These are phyloP conservation scores for Steinernema scapterisci DNA, from an alignment of 2,888 invertebrate species.

Conservation along the genomic window DNA sequence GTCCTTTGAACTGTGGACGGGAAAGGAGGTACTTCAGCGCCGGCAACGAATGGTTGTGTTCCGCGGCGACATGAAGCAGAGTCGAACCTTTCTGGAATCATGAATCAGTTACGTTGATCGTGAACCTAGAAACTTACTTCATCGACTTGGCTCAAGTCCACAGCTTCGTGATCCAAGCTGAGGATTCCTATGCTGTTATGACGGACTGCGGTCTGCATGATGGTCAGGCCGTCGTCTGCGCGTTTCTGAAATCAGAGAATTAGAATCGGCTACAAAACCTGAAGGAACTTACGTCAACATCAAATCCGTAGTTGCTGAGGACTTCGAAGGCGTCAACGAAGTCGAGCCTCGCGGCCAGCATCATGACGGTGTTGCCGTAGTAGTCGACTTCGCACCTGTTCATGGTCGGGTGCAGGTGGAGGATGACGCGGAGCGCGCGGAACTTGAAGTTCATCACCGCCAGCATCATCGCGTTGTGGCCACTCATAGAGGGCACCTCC, in stretches of 20 bases:
- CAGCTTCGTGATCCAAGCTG: neutral
- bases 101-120: neutral
- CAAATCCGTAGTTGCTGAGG: neutral
- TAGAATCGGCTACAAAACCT: neutral
- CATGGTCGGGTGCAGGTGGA: neutral
- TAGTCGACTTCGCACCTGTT: slow-evolving; percentile 8
- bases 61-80: neutral
- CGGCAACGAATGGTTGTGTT: neutral
- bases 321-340: neutral
- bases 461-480: neutral
- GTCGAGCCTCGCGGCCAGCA: neutral
- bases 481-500: neutral
- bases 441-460: neutral
- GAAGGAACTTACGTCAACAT: neutral
- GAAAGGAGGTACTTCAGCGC: neutral
- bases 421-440: neutral
- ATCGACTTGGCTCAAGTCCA: neutral
- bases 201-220: neutral
- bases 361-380: neutral
- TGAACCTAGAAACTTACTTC: neutral
- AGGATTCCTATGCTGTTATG: neutral
- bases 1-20: neutral
- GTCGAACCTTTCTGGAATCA: neutral
- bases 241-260: slow-evolving; percentile 1
- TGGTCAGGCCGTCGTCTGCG: neutral